A percentile compares a stretch with the other conserved stretches of the same genome.
Evolutionary conservation across 2,113 vertebrate species (phyloP).

Genomic region (Otus sunia): DNA sequence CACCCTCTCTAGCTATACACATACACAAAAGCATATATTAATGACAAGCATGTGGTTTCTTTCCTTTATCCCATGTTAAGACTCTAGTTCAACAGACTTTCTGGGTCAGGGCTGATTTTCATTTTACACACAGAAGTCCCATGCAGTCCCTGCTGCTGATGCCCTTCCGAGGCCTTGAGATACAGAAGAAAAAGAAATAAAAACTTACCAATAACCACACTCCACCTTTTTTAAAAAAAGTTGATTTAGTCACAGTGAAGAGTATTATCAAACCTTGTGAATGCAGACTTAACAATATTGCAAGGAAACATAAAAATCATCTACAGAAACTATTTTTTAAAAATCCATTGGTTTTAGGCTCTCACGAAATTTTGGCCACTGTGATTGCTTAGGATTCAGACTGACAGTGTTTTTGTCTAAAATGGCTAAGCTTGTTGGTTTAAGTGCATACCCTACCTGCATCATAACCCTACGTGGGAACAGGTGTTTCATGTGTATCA

Average conservation of each 20-base stretch:
- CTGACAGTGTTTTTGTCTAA: not conserved
- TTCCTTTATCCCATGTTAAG: not conserved
- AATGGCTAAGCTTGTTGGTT: not conserved
- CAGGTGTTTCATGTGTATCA: not conserved
- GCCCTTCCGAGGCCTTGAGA: not conserved
- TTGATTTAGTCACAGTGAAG: not conserved
- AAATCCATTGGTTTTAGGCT: not conserved
- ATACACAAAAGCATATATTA: not conserved
- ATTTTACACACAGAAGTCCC: not conserved
- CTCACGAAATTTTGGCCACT: not conserved
- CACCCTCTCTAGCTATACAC: not conserved
- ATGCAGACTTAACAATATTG: not conserved
- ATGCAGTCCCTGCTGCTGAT: accelerated
- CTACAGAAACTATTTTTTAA: not conserved
- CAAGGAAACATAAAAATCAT: not conserved
- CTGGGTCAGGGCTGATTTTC: not conserved
- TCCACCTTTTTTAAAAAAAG: not conserved
- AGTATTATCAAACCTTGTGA: not conserved
- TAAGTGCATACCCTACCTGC: not conserved
- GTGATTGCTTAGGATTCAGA: not conserved
- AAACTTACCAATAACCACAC: not conserved
- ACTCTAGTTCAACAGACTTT: not conserved
- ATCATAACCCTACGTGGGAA: not conserved
- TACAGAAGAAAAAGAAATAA: not conserved
- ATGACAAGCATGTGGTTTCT: not conserved